A percentile compares a stretch with the other conserved stretches of the same genome.
These are phyloP conservation scores for Chelon labrosus DNA, from an alignment of 2,797 vertebrate genomes.

Conservation along the genomic window DNA sequence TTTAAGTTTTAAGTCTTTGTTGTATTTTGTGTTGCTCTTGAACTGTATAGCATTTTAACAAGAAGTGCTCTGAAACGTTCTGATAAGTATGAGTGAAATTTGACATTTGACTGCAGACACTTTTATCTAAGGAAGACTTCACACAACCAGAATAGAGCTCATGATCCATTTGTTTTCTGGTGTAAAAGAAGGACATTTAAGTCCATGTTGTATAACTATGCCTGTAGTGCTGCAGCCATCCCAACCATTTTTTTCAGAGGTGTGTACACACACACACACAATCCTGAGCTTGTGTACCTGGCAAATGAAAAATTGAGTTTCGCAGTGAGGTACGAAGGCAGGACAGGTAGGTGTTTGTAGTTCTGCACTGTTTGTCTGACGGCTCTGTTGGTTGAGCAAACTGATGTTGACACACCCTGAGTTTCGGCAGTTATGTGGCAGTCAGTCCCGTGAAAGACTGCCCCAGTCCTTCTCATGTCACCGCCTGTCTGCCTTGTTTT, in stretches of 20 bases:
- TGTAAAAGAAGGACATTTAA: neutral
- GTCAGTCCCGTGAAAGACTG: conserved; percentile 49
- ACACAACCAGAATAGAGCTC: too few species aligned
- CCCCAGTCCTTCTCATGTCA: conserved; percentile 42
- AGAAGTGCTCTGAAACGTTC: neutral
- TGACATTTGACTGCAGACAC: too few species aligned
- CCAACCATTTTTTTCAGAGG: neutral
- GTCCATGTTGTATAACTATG: neutral
- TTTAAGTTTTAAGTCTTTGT: too few species aligned
- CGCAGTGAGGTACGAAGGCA: conserved; percentile 48
- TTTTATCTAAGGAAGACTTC: too few species aligned
- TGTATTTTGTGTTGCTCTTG: too few species aligned
- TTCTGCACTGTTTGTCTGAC: conserved; percentile 66
- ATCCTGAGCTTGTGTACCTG: neutral
- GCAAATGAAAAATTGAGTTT: conserved; percentile 46
- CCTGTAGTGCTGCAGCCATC: neutral
- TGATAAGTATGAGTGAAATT: too few species aligned
- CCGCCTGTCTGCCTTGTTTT: conserved; percentile 29
- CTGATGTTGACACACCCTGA: conserved; percentile 77
- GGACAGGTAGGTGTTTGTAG: conserved; percentile 58
- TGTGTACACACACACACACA: neutral
- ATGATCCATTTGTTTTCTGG: neutral
- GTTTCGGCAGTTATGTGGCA: conserved; percentile 73
- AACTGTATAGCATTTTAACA: too few species aligned
- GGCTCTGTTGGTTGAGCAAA: conserved; percentile 76